Base-by-base conservation (phyloP, 2,888 invertebrate genomes). In the Pheosia gnoma region DNA sequence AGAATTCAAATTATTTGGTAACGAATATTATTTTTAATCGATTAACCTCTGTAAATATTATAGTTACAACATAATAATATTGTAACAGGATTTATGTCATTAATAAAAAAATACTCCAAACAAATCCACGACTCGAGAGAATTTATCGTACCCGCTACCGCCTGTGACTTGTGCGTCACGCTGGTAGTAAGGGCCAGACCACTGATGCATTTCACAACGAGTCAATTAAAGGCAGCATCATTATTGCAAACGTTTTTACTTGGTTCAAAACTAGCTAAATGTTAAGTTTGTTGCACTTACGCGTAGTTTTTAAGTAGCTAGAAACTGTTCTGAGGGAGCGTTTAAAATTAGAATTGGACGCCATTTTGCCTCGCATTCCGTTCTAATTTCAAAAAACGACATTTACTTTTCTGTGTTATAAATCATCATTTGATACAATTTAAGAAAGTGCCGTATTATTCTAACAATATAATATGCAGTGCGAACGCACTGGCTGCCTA, bases 221-320 rank as follows among this genome's bases (percentile, higher is more conserved):
- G 87, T 89, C 90, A 89, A 90, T 89, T 90, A 88, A 85, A 87
- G 67, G 76, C 67, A 71, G 68, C 83, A 81, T 83, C 86, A 86
- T 87, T 86, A 87, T 81, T 71, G 80, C 80, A 79, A 79, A 81
- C 77, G 82, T 84, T 84, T 82, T 85, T 83, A 81, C 81, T 70
- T 69, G 65, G 75, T 70, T 67, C 71, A 59, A 5, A n/a, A 11
- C 9, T 59, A 66, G 69, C 71, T 66, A 61, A 63, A 79, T 77
- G 77, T 74, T 81, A 78, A 82, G 82, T 71, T 66, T 70, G 64
- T 66, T 72, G 72, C 70, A 70, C 78, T 80, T 80, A 77, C 77
- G 57, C 70, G n/a, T 47, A 5, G n/a, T n/a, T 47, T n/a, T 9
- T n/a, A n/a, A 1, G 6, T n/a, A 45, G 10, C 11, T 45, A 3